These are phyloP conservation scores for Lerista edwardsae DNA, from an alignment of 2,797 vertebrate genomes.

Conservation along the genomic window DNA sequence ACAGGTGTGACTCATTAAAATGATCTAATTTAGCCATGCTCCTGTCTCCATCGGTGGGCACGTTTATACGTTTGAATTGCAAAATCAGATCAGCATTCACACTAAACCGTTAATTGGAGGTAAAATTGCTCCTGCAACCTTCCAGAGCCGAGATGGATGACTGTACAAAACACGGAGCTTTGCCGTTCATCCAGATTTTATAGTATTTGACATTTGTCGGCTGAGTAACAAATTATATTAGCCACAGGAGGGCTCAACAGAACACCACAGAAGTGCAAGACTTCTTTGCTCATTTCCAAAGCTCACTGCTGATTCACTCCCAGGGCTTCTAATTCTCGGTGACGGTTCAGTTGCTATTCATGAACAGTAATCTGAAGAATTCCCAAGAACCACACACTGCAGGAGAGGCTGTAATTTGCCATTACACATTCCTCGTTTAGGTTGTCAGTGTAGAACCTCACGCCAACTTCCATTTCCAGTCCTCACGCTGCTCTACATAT, in stretches of 20 bases:
- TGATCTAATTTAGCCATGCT: not conserved
- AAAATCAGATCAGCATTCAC: not conserved
- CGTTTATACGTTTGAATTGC: not conserved
- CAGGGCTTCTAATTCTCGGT: slow-evolving; percentile 45
- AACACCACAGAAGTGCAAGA: slow-evolving; percentile 15
- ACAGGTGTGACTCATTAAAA: not conserved
- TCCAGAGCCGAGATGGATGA: not conserved
- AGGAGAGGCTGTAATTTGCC: slow-evolving; percentile 31
- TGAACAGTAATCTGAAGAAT: slow-evolving; percentile 33
- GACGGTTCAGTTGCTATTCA: slow-evolving; percentile 45
- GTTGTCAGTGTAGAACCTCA: slow-evolving; percentile 30
- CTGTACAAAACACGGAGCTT: slow-evolving; percentile 17
- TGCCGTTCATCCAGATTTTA: slow-evolving; percentile 36
- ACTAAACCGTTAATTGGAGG: not conserved
- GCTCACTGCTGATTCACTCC: slow-evolving; percentile 60
- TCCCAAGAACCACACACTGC: not conserved
- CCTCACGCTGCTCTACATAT: not conserved
- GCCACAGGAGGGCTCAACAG: slow-evolving; percentile 45
- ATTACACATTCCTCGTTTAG: slow-evolving; percentile 27
- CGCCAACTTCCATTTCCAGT: slow-evolving; percentile 43
- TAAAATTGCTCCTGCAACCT: not conserved
- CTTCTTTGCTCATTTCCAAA: slow-evolving; percentile 46
- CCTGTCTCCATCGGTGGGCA: not conserved
- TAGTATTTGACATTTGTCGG: slow-evolving; percentile 52
- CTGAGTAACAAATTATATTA: slow-evolving; percentile 54